phyloP scores from a whole-genome alignment of 2,797 vertebrate genomes.

The Coilia nasus region DNA sequence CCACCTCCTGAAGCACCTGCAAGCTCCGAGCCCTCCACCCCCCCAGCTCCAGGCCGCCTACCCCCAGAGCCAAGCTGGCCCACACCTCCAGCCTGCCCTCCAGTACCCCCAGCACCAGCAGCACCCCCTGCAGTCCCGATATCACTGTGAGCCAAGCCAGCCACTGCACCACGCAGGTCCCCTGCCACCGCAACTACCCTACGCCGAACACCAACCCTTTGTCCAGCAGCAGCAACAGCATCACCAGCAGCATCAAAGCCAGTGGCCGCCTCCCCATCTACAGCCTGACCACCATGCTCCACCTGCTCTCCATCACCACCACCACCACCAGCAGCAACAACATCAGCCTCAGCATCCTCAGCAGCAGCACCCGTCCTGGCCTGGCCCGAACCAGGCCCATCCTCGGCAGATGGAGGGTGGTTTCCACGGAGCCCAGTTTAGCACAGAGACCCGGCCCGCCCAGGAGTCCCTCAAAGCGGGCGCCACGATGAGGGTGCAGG shows the following conservation, averaged over 20 bases:
- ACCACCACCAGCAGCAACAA: background rate
- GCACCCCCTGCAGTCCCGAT: constrained; percentile 17
- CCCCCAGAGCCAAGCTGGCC: background rate
- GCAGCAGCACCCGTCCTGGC: background rate
- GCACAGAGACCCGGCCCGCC: background rate
- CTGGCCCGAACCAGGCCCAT: background rate
- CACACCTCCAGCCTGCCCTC: background rate
- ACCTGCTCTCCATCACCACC: background rate
- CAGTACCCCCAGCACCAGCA: constrained; percentile 37
- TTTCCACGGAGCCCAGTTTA: background rate
- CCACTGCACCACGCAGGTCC: background rate
- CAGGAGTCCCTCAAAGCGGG: background rate
- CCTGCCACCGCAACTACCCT: background rate
- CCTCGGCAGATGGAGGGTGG: background rate
- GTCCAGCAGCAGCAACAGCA: constrained; percentile 11
- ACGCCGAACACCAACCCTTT: background rate
- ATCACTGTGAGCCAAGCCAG: constrained; percentile 2
- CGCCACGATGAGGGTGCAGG: constrained; percentile 28
- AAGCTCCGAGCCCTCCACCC: background rate
- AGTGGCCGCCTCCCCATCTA: constrained; percentile 26
- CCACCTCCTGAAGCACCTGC: constrained; percentile 42
- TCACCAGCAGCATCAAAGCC: constrained; percentile 20
- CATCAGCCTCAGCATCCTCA: constrained; percentile 14
- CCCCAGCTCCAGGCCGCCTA: background rate
- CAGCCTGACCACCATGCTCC: constrained; percentile 32